Conservation (phyloP, 2,888 invertebrate genomes). For the Chloromyia formosa region DNA sequence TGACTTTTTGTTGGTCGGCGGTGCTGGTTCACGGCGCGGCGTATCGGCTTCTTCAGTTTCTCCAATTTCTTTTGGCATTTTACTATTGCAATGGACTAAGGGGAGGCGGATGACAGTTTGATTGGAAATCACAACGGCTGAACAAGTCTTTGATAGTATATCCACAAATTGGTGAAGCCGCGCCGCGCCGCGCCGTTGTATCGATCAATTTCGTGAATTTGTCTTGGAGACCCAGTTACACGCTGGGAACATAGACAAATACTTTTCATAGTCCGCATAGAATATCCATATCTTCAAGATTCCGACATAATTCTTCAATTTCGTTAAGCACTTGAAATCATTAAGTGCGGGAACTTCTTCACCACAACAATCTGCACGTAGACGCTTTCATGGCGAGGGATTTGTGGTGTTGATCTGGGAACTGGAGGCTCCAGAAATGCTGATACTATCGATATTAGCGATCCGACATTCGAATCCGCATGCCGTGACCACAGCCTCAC, state of each 20-base stretch:
- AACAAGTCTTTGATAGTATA: too few species aligned
- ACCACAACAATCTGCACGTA: background rate
- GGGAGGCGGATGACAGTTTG: background rate
- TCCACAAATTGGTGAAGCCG: too few species aligned
- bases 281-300: background rate
- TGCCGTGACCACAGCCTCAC: constrained; percentile 15
- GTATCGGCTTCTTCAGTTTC: constrained; percentile 18
- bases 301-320: constrained; percentile 3
- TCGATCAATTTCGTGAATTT: too few species aligned
- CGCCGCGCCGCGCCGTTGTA: too few species aligned
- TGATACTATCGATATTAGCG: background rate
- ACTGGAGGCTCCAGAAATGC: background rate
- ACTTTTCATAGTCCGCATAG: background rate
- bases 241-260: too few species aligned
- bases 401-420: constrained; percentile 11
- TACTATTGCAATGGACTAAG: background rate
- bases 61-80: constrained; percentile 2
- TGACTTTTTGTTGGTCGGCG: background rate
- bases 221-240: too few species aligned
- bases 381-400: background rate
- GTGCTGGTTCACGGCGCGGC: background rate
- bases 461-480: constrained; percentile 4
- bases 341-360: background rate
- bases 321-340: constrained; percentile 3
- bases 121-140: background rate